Evolutionary conservation across 2,888 invertebrate species (phyloP).

Genomic region (Amorpha juglandis): DNA sequence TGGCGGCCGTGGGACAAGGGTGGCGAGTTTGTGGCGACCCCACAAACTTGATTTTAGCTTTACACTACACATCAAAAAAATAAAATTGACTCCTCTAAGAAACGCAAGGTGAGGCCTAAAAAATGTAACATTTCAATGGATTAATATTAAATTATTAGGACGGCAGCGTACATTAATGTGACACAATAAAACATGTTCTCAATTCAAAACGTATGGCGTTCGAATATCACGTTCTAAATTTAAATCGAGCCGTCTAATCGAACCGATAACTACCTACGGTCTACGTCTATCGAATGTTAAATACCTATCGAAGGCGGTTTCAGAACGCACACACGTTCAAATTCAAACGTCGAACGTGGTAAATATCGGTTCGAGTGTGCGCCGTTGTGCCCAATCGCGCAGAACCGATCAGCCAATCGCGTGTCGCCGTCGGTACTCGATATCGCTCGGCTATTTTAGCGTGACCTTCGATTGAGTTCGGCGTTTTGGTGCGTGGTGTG

Average conservation of each 20-base stretch:
- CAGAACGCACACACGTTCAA: conserved; percentile 54
- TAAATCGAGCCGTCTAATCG: conserved; percentile 36
- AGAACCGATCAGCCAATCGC: conserved; percentile 85
- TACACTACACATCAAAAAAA: too few relatives aligned
- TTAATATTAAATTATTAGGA: conserved; percentile 25
- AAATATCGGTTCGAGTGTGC: conserved; percentile 85
- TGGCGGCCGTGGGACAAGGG: too few relatives aligned
- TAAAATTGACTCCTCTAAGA: too few relatives aligned
- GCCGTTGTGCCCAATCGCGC: conserved; percentile 80
- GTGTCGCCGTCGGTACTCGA: conserved; percentile 65
- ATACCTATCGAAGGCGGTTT: conserved; percentile 75
- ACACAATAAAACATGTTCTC: conserved; percentile 15
- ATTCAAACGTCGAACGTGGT: conserved; percentile 65
- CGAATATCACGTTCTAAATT: conserved; percentile 44
- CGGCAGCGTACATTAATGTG: conserved; percentile 22
- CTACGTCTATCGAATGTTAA: conserved; percentile 53
- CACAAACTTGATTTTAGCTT: too few relatives aligned
- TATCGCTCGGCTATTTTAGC: conserved; percentile 50
- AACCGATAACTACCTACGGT: conserved; percentile 29
- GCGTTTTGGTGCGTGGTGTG: conserved; percentile 22
- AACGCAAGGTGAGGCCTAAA: too few relatives aligned
- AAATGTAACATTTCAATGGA: too few relatives aligned
- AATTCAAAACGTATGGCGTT: conserved; percentile 26
- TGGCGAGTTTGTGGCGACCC: too few relatives aligned
- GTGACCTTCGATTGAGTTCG: conserved; percentile 39